Evolutionary conservation across 2,888 invertebrate genomes (phyloP), one percentile per base, ranked within the genome.

Genomic region (Rhogogaster chlorosoma): DNA sequence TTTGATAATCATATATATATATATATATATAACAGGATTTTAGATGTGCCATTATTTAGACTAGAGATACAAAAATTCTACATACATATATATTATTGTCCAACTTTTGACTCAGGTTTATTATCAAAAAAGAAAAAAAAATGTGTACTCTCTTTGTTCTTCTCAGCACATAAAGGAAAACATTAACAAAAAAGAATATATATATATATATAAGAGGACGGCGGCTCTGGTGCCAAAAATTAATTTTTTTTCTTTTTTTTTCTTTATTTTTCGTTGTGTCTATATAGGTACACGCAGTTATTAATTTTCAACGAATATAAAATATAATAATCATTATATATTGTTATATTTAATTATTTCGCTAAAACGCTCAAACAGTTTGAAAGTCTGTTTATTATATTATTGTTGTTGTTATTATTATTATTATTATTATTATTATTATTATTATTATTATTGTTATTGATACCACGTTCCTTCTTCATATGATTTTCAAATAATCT

Each of bases 71-170:
- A 49, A 49, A 49, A 49, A n/a, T n/a, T n/a, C n/a, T 6, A 49
- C 0, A 49, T 53, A 53, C 2, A 12, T 26, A 61, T 64, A 29
- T 67, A 67, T 32, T 18, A 29, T 22, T 67, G 29, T 67, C 67
- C 15, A 67, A 67, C 29, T 67, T 67, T 67, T 67, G 67, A n/a
- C 67, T 67, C 67, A 67, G 29, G 67, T 67, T 67, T 67, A 53
- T 53, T 53, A n/a, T 67, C 15, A 57, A 57, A 18, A 18, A 67
- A 29, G 29, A 67, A 26, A 64, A 64, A 64, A 5, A 12, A 12
- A 64, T 64, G 10, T 64, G 26, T 4, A 64, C 12, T 64, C 12
- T 26, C 26, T 64, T 26, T 64, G 10, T 26, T n/a, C 5, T 49
- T 4, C 1, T 49, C n/a, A 49, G 49, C 18, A 49, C n/a, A 18